These are phyloP conservation scores for Mobula birostris DNA, from an alignment of 2,113 vertebrate species.

Conservation along the genomic window DNA sequence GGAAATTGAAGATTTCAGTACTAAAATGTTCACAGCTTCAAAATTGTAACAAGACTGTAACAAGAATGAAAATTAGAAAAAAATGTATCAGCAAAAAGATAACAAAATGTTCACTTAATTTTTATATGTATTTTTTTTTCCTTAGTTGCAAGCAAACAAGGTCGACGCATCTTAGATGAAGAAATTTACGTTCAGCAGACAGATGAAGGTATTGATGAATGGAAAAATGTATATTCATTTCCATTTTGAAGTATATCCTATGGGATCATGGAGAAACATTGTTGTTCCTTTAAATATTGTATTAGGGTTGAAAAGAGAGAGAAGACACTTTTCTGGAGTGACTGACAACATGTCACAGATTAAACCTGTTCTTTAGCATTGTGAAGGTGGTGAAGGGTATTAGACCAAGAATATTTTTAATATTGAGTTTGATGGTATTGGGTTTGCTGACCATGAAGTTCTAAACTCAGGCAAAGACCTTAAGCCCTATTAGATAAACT, in stretches of 20 bases:
- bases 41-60: background rate
- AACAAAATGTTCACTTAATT: background rate
- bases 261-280: background rate
- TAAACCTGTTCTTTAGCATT: background rate
- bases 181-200: background rate
- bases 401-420: too few species aligned
- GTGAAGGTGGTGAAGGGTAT: background rate
- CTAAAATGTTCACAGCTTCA: background rate
- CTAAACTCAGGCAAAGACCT: too few species aligned
- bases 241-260: background rate
- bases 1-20: too few species aligned
- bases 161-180: background rate
- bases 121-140: background rate
- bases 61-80: background rate
- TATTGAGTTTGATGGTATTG: too few species aligned
- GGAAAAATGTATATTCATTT: background rate
- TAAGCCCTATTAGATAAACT: too few species aligned
- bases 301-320: background rate
- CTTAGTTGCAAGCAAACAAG: background rate
- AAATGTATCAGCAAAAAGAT: background rate
- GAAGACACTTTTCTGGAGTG: background rate
- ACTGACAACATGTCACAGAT: background rate
- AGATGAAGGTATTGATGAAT: slow-evolving; percentile 8
- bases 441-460: too few species aligned
- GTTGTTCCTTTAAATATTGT: background rate